Conservation (phyloP, 1,140 invertebrate genomes). For the Brachionus plicatilis region DNA sequence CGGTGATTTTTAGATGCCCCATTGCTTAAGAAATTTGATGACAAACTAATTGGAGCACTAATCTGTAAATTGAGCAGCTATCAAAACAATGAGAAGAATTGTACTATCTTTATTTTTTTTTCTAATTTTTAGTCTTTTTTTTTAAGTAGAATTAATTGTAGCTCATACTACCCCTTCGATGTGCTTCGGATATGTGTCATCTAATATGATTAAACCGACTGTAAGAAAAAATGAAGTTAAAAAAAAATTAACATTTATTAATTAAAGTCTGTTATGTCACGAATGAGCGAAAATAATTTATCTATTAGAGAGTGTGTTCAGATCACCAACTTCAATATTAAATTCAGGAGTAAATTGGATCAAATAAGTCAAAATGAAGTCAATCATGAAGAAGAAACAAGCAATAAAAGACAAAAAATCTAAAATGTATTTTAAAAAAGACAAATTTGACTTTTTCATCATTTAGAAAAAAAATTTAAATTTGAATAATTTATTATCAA, state of each 20-base stretch:
- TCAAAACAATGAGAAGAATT: neutral
- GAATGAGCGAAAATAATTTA: neutral
- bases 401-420: neutral
- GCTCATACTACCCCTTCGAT: constrained; percentile 38
- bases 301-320: neutral
- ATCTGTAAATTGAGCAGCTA: neutral
- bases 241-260: neutral
- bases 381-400: neutral
- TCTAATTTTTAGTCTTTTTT: neutral
- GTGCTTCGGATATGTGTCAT: constrained; percentile 10
- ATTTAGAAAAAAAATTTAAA: too few relatives aligned
- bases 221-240: neutral
- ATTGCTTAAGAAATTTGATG: constrained; percentile 1
- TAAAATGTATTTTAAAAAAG: neutral
- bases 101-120: neutral
- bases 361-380: neutral
- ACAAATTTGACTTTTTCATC: neutral
- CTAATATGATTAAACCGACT: neutral
- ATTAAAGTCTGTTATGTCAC: neutral
- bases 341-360: neutral
- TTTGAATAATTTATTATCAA: too few relatives aligned
- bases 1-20: neutral
- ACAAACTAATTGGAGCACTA: constrained; percentile 10
- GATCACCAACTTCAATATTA: constrained; percentile 23
- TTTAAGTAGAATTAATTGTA: constrained; percentile 37